These are phyloP conservation scores for Rutilus rutilus DNA, from an alignment of 2,113 vertebrate genomes.

Conservation along the genomic window DNA sequence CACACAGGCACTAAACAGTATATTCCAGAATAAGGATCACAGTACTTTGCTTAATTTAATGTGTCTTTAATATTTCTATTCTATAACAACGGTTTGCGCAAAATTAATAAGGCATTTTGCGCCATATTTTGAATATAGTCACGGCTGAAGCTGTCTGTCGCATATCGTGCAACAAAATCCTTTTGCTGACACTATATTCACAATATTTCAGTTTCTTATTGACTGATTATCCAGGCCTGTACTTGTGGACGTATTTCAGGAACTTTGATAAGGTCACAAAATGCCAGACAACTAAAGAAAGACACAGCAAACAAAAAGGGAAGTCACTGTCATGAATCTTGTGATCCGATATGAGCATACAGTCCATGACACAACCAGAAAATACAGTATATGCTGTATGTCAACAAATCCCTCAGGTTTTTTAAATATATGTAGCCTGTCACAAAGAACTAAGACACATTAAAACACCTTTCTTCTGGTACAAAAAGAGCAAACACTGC, in stretches of 20 bases:
- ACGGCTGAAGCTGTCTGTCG: not conserved
- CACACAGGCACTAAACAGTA: not conserved
- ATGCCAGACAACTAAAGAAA: not conserved
- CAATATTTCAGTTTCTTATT: not conserved
- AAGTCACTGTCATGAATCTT: not conserved
- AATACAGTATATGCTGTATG: not conserved
- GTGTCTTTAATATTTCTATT: not conserved
- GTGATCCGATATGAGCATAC: not conserved
- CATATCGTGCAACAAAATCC: not conserved
- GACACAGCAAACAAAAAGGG: not conserved
- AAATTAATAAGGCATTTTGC: not conserved
- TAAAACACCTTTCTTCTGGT: not conserved
- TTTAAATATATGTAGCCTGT: not conserved
- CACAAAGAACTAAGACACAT: not conserved
- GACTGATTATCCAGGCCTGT: not conserved
- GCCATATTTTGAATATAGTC: not conserved
- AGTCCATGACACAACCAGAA: not conserved
- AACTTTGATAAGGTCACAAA: conserved; percentile 8
- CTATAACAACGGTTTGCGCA: not conserved
- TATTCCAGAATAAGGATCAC: not conserved
- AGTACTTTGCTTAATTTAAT: too few relatives aligned
- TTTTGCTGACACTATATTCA: not conserved
- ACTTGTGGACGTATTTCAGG: not conserved
- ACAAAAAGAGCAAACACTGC: not conserved
- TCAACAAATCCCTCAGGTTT: not conserved